phyloP scores from a whole-genome alignment of 2,888 invertebrate species.

The Cynaeus angustus region DNA sequence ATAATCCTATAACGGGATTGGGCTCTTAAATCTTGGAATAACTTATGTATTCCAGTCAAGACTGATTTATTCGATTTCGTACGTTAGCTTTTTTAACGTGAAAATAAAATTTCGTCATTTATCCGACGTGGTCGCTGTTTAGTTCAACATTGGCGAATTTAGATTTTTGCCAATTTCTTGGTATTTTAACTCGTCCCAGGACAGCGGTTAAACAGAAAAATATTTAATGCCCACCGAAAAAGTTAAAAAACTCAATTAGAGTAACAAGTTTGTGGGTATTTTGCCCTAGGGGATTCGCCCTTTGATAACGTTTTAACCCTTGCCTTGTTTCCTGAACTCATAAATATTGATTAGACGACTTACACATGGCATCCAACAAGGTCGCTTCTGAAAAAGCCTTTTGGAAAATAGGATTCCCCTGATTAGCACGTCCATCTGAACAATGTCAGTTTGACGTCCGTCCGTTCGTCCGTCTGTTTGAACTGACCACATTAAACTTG shows the following conservation, averaged over 20 bases:
- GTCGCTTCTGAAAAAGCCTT: slow-evolving; percentile 29
- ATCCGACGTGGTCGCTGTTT: too few species aligned
- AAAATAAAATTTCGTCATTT: neutral
- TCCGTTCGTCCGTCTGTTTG: slow-evolving; percentile 18
- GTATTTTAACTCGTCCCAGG: slow-evolving; percentile 39
- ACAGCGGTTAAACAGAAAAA: slow-evolving; percentile 48
- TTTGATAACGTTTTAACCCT: slow-evolving; percentile 60
- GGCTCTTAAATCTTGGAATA: slow-evolving; percentile 25
- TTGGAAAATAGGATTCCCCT: slow-evolving; percentile 13
- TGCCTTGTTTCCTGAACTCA: slow-evolving; percentile 52
- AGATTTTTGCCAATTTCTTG: slow-evolving; percentile 27
- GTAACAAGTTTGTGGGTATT: slow-evolving; percentile 61
- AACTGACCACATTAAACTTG: slow-evolving; percentile 33
- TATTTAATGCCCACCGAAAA: slow-evolving; percentile 43
- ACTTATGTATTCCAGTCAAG: slow-evolving; percentile 16
- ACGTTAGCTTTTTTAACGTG: slow-evolving; percentile 15
- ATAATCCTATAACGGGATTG: slow-evolving; percentile 24
- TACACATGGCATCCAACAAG: slow-evolving; percentile 45
- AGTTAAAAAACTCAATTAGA: slow-evolving; percentile 61
- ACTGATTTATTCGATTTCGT: slow-evolving; percentile 19
- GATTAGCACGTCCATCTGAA: slow-evolving; percentile 14
- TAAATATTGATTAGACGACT: slow-evolving; percentile 52
- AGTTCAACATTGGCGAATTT: neutral
- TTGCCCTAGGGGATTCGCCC: slow-evolving; percentile 59
- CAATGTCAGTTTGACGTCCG: slow-evolving; percentile 13